Evolutionary conservation across 2,113 vertebrate genomes (phyloP).

Genomic region (Calidris pugnax): DNA sequence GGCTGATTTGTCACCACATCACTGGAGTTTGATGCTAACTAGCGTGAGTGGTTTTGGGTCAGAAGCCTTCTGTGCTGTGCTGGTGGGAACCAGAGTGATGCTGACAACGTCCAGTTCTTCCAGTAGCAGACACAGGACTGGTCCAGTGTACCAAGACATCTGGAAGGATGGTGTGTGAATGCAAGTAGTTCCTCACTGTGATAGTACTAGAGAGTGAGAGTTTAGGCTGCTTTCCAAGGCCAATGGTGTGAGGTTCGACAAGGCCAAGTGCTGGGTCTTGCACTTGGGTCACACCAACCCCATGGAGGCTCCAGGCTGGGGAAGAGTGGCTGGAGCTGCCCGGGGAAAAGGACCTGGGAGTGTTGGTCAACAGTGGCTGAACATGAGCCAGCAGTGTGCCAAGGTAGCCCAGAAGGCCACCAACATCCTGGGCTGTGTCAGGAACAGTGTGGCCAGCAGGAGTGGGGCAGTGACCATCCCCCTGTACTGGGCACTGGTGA

Average conservation of each 20-base stretch:
- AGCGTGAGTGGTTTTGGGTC: background rate
- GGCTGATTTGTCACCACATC: background rate
- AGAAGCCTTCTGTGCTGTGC: background rate
- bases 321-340: background rate
- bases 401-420: too few species aligned
- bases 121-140: background rate
- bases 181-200: background rate
- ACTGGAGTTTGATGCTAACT: background rate
- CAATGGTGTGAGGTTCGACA: background rate
- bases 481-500: background rate
- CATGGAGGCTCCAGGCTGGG: background rate
- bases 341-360: too few species aligned
- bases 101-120: background rate
- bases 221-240: background rate
- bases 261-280: background rate
- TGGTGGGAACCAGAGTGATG: background rate
- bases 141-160: background rate
- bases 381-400: too few species aligned
- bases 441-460: too few species aligned
- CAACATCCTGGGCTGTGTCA: too few species aligned
- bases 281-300: background rate
- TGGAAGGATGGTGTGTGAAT: background rate
- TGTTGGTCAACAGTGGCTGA: too few species aligned
- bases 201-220: background rate
- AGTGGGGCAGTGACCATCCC: too few species aligned